These are phyloP conservation scores for Micrastur ruficollis DNA, from an alignment of 2,797 vertebrate species.

Conservation along the genomic window DNA sequence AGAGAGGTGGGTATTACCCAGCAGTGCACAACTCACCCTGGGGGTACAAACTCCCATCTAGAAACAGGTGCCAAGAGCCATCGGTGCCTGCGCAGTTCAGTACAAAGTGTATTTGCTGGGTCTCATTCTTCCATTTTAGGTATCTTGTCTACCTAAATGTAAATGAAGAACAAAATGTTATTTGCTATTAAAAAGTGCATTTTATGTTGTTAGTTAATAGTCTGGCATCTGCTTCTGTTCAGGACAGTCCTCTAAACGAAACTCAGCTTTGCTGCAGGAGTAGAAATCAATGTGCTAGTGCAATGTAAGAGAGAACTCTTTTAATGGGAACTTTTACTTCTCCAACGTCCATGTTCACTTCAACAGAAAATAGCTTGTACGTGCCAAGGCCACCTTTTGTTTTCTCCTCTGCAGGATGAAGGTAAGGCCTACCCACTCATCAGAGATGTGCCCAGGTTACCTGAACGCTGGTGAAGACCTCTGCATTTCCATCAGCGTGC, in stretches of 20 bases:
- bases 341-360: neutral
- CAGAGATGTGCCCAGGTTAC: neutral
- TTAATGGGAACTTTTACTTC: neutral
- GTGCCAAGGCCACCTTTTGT: neutral
- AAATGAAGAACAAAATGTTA: neutral
- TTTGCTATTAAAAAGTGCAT: neutral
- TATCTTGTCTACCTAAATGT: neutral
- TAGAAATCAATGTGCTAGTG: neutral
- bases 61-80: neutral
- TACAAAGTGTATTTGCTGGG: neutral
- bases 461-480: neutral
- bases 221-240: neutral
- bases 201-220: neutral
- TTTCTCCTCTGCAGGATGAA: neutral
- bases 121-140: neutral
- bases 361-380: neutral
- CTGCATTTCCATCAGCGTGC: neutral
- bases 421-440: neutral
- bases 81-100: neutral
- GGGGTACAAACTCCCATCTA: neutral
- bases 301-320: neutral
- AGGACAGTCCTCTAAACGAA: neutral
- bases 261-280: neutral
- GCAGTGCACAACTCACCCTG: rapidly evolving
- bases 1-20: neutral